These are phyloP conservation scores for Orchestia grillus DNA, from an alignment of 1,140 invertebrate genomes.

Conservation along the genomic window DNA sequence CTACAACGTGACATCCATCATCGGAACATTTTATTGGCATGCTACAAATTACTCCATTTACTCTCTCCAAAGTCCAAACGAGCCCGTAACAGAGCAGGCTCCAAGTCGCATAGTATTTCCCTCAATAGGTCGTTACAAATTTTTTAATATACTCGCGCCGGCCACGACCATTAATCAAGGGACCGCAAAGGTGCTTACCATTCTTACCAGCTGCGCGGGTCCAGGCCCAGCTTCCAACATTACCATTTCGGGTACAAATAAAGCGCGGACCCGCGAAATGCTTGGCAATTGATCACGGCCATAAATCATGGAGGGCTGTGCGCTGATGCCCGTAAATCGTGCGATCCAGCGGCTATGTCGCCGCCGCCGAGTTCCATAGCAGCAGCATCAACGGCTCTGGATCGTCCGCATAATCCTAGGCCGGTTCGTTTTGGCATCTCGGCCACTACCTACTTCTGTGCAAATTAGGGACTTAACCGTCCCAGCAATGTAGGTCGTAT, in stretches of 20 bases:
- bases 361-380: not conserved
- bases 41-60: too few species aligned
- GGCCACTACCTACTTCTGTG: not conserved
- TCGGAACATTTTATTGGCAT: too few species aligned
- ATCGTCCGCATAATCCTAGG: not conserved
- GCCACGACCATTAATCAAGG: not conserved
- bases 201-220: not conserved
- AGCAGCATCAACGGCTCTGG: not conserved
- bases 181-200: conserved; percentile 5
- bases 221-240: not conserved
- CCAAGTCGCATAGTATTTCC: not conserved
- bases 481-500: not conserved
- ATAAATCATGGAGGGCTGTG: conserved; percentile 13
- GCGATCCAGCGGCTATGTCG: not conserved
- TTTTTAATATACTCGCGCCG: not conserved
- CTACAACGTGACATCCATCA: too few species aligned
- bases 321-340: conserved; percentile 41
- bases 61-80: too few species aligned
- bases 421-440: not conserved
- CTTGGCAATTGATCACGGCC: conserved; percentile 32
- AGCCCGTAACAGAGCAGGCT: too few species aligned
- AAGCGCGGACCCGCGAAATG: not conserved
- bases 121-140: not conserved
- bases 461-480: not conserved
- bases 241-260: conserved; percentile 29